Evolutionary conservation across 1,140 invertebrate species (phyloP), one percentile per base, ranked within the genome.

Genomic region (Drosophila sucinea): DNA sequence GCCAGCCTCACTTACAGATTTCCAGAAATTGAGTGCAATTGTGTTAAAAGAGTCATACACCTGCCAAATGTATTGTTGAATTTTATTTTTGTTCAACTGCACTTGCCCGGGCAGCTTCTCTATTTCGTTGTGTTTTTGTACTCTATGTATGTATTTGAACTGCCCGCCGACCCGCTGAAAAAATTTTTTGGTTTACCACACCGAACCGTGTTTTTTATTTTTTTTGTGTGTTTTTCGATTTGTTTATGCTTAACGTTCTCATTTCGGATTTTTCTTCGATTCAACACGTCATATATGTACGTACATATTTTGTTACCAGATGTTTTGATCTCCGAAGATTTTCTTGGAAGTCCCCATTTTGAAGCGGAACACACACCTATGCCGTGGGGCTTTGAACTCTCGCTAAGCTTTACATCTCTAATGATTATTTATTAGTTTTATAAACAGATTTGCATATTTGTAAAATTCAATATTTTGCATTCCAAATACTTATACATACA

Each of bases 1-100:
- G 44, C 44, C 11, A 8, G 25, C 23, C 57, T 70, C 60, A 51
- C 60, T 60, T 55, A 67, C 17, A 38, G 51, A 65, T 73, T 87
- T 86, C 79, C 82, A 87, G 76, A 79, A 73, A 86, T 79, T 75
- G 83, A 77, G 83, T 73, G 79, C 82, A 87, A 84, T 82, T 77
- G 70, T 79, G 54, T 38, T 38, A 60, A 17, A 51, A 51, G 44
- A 51, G 44, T 51, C 77, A 80, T 85, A 77, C 82, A 79, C 72
- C 69, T 72, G 67, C 64, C 61, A 66, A 64, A 70, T 77, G 61
- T 40, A 68, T 32, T 29, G 35, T 63, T 69, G 35, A 29, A 73
- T 83, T 83, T 87, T 83, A 87, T 80, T 86, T 86, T 87, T 60
- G 76, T 29, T 40, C 65, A 69, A 82, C 82, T 86, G 78, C 66